Conservation (phyloP, 2,797 vertebrate genomes). For the Tangara arthus region DNA sequence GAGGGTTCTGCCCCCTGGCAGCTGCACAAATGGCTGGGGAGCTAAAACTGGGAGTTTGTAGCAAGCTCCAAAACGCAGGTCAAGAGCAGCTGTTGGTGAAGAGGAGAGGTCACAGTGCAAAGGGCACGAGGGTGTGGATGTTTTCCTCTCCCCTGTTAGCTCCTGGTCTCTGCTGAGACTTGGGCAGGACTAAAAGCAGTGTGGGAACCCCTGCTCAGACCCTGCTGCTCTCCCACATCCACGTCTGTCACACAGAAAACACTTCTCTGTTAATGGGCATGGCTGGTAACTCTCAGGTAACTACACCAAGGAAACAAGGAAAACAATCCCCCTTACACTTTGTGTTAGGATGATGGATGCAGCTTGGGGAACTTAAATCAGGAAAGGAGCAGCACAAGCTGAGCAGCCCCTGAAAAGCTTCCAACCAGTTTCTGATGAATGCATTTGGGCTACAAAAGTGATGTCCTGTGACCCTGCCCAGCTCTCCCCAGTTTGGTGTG, state of each 20-base stretch:
- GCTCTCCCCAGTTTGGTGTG: neutral
- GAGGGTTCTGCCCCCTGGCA: neutral
- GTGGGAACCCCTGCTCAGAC: neutral
- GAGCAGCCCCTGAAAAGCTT: neutral
- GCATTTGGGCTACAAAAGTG: neutral
- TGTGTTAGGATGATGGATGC: neutral
- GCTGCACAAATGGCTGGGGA: neutral
- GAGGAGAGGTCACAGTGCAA: neutral
- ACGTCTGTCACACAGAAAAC: neutral
- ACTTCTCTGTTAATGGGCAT: neutral
- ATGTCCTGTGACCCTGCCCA: neutral
- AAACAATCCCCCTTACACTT: conserved; percentile 5
- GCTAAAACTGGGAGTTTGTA: neutral
- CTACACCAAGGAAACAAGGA: neutral
- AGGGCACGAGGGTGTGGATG: neutral
- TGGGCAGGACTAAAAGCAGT: neutral
- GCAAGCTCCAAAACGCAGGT: neutral
- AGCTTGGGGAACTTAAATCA: neutral
- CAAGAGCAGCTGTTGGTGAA: neutral
- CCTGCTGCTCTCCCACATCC: neutral
- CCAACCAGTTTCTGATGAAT: neutral
- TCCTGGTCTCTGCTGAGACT: neutral
- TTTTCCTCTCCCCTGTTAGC: neutral
- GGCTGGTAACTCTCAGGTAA: neutral
- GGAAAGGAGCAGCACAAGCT: neutral